Conservation (phyloP, 2,113 vertebrate species). For the Peromyscus californicus region DNA sequence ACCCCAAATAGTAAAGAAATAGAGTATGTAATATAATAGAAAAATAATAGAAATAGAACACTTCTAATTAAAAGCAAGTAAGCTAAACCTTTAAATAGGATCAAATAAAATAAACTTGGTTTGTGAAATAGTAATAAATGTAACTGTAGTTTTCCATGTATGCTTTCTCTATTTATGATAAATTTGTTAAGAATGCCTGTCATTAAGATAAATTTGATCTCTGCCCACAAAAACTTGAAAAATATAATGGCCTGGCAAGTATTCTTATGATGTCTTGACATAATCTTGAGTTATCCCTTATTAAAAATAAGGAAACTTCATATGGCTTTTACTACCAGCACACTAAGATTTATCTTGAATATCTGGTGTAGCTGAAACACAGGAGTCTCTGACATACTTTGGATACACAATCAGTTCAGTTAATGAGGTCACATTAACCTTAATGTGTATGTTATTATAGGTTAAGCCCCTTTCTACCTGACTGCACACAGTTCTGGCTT, state of each 20-base stretch:
- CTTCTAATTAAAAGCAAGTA: background rate
- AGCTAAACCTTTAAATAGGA: background rate
- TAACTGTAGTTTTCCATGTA: background rate
- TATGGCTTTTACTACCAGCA: background rate
- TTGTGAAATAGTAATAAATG: background rate
- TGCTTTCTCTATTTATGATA: background rate
- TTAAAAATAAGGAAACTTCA: background rate
- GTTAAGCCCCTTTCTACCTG: constrained; percentile 47
- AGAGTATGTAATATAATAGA: too few species aligned
- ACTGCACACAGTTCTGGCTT: constrained; percentile 21
- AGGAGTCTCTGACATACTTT: constrained; percentile 11
- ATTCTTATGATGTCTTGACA: background rate
- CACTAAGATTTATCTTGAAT: constrained; percentile 31
- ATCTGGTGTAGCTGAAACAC: background rate
- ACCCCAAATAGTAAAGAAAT: background rate
- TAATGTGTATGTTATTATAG: constrained; percentile 8
- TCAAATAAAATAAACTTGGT: background rate
- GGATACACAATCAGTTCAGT: constrained; percentile 15
- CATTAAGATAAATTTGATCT: background rate
- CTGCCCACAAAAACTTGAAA: background rate
- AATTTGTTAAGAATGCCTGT: background rate
- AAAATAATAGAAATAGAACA: background rate
- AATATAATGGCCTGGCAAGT: background rate
- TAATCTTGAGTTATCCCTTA: background rate
- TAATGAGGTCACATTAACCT: constrained; percentile 71